A percentile compares a stretch with the other conserved stretches of the same genome.
Evolutionary conservation across 2,113 vertebrate species (phyloP).

Genomic region (Daubentonia madagascariensis): DNA sequence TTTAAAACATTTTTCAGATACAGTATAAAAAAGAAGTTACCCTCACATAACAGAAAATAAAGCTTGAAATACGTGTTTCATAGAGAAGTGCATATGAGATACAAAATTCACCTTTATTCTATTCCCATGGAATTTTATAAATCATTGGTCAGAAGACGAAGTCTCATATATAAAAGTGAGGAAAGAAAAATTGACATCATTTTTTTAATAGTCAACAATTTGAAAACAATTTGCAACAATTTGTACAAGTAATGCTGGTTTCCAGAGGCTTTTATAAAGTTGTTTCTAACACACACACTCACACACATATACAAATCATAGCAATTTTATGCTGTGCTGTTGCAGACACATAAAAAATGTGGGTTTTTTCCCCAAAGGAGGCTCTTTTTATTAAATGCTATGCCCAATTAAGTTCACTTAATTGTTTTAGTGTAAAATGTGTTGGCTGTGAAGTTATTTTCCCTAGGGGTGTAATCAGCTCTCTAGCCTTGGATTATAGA

Average conservation of each 20-base stretch:
- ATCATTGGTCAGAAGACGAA: background rate
- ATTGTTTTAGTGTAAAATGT: constrained; percentile 62
- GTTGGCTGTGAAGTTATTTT: constrained; percentile 28
- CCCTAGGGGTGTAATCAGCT: constrained; percentile 8
- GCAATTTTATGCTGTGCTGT: constrained; percentile 4
- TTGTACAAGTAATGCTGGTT: background rate
- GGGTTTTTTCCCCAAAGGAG: background rate
- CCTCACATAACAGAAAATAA: background rate
- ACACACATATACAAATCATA: background rate
- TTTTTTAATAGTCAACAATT: constrained; percentile 9
- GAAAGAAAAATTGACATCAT: background rate
- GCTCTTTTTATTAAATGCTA: constrained; percentile 69
- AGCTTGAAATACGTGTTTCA: background rate
- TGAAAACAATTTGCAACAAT: background rate
- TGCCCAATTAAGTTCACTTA: constrained; percentile 66
- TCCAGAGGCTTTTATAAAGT: background rate
- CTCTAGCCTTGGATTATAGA: background rate
- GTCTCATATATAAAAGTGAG: background rate
- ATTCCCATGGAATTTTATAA: background rate
- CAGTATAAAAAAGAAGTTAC: background rate
- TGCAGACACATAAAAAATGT: constrained; percentile 12
- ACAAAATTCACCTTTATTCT: background rate
- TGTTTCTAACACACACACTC: background rate
- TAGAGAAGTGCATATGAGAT: background rate
- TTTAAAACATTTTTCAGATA: background rate